Base-by-base conservation (phyloP, 1,140 invertebrate genomes). In the Aphelinus atriplicis region DNA sequence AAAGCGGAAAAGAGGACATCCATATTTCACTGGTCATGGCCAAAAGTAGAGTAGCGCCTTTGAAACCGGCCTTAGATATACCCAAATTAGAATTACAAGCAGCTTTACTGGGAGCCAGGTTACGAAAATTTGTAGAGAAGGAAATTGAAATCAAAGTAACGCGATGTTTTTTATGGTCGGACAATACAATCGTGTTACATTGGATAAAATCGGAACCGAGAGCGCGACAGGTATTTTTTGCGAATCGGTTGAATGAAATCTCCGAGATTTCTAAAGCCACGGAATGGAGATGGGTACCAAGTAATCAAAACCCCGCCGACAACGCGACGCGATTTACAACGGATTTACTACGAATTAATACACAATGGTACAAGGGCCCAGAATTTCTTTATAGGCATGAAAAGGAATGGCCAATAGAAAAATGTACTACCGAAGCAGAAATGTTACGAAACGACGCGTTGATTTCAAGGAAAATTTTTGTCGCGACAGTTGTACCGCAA, bases 261-360 rank as follows among this genome's bases (percentile, higher is more conserved):
- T 71, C 78, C 48, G 80, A 85, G 50, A 43, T 80, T 1, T 80
- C 83, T 0, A 57, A 53, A 3, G 62, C 68, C 0, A n/a, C 42
- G 0, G 79, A 81, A 56, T 87, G 83, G 82, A 71, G 77, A 45
- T 84, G 80, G 64, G 69, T 84, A 45, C 77, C 81, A 26, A 78
- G 82, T 3, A 80, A 81, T 57, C 3, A 79, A 6, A 85, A 86
- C 64, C 79, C 82, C 0, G 83, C 83, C 0, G 84, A 85, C 64
- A 10, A 80, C 1, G 82, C 76, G 2, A 84, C 82, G n/a, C 43
- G 6, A 48, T 7, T n/a, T 9, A 4, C 6, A 55, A 3, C 3
- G 3, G 6, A 7, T 3, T 1, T 50, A 72, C 57, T 5, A 60
- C 63, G 48, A 26, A 50, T 3, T 4, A 48, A 70, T 26, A 43